These are phyloP conservation scores for Apantesis nais DNA, from an alignment of 2,888 invertebrate genomes.

Conservation along the genomic window DNA sequence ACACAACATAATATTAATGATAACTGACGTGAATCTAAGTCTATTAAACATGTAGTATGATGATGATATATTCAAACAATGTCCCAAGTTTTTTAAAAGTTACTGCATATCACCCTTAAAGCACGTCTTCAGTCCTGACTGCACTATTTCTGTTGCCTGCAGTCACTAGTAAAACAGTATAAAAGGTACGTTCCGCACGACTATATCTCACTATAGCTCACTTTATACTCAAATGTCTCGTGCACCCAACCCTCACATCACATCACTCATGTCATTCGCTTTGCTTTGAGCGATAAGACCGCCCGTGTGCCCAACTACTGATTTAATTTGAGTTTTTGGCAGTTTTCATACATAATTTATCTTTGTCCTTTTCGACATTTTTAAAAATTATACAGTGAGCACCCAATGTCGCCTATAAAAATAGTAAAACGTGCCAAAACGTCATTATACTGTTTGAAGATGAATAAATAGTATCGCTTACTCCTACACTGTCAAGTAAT, in stretches of 20 bases:
- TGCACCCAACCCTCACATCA: background rate
- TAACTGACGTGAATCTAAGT: background rate
- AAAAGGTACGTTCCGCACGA: background rate
- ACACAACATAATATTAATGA: too few species aligned
- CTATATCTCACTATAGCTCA: background rate
- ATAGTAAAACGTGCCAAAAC: background rate
- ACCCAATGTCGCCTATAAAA: background rate
- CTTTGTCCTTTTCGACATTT: background rate
- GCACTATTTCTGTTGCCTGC: background rate
- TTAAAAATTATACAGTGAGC: background rate
- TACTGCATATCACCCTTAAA: background rate
- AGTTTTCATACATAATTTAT: background rate
- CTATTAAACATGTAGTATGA: background rate
- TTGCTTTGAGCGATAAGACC: background rate
- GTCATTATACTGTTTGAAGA: background rate
- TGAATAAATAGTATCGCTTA: background rate
- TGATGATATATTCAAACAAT: too few species aligned
- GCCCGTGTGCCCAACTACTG: background rate
- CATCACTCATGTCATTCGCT: background rate
- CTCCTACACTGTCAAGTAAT: background rate
- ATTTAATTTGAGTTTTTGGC: background rate
- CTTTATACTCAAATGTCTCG: conserved; percentile 1
- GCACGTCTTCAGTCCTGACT: background rate
- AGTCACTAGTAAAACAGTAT: background rate
- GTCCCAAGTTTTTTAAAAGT: too few species aligned